phyloP scores from a whole-genome alignment of 2,113 vertebrate species.

The Vulpes vulpes region DNA sequence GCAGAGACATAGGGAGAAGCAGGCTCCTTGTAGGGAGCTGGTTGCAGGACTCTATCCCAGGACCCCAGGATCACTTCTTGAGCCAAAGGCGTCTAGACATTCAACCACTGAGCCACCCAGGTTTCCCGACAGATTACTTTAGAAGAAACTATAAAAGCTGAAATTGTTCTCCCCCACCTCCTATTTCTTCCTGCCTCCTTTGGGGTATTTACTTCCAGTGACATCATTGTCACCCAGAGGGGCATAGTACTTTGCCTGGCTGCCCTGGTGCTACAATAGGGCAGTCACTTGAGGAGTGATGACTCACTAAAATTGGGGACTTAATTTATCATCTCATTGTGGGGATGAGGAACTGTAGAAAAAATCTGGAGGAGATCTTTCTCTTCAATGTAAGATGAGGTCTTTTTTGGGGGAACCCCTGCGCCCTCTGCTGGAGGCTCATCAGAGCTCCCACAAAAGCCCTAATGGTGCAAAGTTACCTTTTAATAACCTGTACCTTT shows the following conservation, averaged over 20 bases:
- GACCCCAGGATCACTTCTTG: too few relatives aligned
- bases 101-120: too few relatives aligned
- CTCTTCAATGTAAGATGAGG: background rate
- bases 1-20: too few relatives aligned
- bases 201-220: background rate
- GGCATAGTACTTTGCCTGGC: background rate
- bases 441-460: background rate
- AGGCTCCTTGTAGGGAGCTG: too few relatives aligned
- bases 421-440: background rate
- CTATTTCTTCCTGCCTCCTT: background rate
- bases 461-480: background rate
- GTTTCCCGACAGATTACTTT: background rate
- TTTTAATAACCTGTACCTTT: background rate
- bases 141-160: background rate
- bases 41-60: too few relatives aligned
- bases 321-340: background rate
- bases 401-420: background rate
- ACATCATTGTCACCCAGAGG: background rate
- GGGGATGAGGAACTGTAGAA: background rate
- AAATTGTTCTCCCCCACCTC: background rate
- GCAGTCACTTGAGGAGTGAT: background rate
- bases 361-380: background rate
- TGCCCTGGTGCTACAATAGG: background rate
- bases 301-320: background rate
- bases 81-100: too few relatives aligned